Percentiles rank a stretch among this genome's conserved stretches.
These are phyloP conservation scores for Anthophora plumipes DNA, from an alignment of 2,888 invertebrate species.

Conservation along the genomic window DNA sequence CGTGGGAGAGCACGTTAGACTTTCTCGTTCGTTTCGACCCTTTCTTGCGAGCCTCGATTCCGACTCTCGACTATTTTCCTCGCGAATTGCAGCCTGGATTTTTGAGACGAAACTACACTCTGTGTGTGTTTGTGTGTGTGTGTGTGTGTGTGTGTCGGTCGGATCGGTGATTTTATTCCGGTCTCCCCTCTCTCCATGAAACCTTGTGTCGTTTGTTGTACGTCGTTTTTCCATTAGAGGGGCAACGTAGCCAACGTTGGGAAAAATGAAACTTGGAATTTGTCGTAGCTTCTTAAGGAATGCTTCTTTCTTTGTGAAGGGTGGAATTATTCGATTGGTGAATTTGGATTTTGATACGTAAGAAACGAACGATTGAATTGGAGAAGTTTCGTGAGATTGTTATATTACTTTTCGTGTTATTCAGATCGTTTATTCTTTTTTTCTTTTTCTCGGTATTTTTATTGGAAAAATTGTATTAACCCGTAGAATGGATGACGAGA, in stretches of 20 bases:
- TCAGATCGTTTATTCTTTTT: too few species aligned
- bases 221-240: slow-evolving; percentile 40
- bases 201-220: background rate
- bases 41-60: slow-evolving; percentile 52
- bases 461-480: too few species aligned
- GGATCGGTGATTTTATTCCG: slow-evolving; percentile 49
- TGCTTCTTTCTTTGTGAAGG: slow-evolving; percentile 8
- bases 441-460: background rate
- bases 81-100: slow-evolving; percentile 50
- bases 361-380: background rate
- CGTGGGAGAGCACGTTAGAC: slow-evolving; percentile 61
- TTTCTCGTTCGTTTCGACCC: slow-evolving; percentile 56
- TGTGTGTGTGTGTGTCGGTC: slow-evolving; percentile 33
- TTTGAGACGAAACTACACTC: slow-evolving; percentile 36
- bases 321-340: background rate
- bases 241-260: slow-evolving; percentile 20
- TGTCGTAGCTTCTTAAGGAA: background rate
- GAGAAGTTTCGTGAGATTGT: too few species aligned
- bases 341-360: background rate
- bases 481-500: too few species aligned
- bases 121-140: too few species aligned
- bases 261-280: slow-evolving; percentile 55
- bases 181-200: too few species aligned
- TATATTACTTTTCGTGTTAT: too few species aligned
- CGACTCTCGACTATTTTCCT: slow-evolving; percentile 35